Conservation (phyloP, 2,797 vertebrate species). For the Manis crassicaudata region DNA sequence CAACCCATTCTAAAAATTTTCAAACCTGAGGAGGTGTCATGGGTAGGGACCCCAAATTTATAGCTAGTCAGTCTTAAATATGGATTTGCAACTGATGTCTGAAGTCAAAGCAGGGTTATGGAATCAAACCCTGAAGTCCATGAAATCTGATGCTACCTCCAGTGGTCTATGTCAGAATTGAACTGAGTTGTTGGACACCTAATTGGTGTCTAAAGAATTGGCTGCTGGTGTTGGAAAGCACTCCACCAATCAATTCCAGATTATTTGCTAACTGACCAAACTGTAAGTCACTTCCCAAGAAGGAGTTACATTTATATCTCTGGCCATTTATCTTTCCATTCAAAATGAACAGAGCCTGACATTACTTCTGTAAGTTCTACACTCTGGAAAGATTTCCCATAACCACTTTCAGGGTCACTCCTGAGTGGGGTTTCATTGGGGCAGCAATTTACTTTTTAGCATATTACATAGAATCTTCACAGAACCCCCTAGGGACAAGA, state of each 20-base stretch:
- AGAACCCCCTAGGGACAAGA: neutral
- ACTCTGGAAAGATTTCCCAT: neutral
- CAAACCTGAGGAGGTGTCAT: neutral
- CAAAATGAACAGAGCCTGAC: neutral
- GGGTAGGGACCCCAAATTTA: neutral
- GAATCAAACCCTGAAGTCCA: rapidly evolving
- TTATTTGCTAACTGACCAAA: neutral
- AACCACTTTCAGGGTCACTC: neutral
- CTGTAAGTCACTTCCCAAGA: no score
- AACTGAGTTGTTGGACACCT: neutral
- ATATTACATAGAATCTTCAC: neutral
- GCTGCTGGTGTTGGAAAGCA: neutral
- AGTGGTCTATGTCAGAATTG: neutral
- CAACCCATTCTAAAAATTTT: neutral
- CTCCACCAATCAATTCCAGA: neutral
- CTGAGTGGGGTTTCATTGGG: neutral
- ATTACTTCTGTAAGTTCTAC: neutral
- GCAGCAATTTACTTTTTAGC: neutral
- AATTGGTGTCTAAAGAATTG: neutral
- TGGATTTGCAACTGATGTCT: neutral
- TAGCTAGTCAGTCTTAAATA: neutral
- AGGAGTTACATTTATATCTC: neutral
- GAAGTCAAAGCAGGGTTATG: neutral
- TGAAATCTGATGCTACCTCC: neutral
- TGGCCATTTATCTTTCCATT: neutral